Conservation (phyloP, 2,888 invertebrate species). For the Drosophila pseudotalamancana region DNA sequence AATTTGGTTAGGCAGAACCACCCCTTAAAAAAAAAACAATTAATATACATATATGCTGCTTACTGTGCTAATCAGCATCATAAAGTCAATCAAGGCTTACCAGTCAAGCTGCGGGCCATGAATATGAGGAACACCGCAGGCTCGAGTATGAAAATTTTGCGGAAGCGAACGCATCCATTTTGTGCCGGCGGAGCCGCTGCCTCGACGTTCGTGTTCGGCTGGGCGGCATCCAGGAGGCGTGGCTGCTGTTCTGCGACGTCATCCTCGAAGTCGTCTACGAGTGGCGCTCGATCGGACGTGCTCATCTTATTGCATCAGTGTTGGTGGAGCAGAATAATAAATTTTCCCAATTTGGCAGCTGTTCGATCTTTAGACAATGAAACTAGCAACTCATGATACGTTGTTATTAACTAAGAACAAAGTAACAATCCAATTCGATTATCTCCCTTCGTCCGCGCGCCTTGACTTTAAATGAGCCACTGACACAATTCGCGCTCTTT, state of each 20-base stretch:
- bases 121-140: conserved; percentile 83
- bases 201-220: conserved; percentile 5
- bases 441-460: conserved; percentile 28
- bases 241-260: conserved; percentile 38
- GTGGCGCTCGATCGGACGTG: conserved; percentile 55
- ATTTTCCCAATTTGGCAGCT: conserved; percentile 3
- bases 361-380: conserved; percentile 40
- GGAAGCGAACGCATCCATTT: background rate
- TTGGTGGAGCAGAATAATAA: too few species aligned
- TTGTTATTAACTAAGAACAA: conserved; percentile 1
- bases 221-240: conserved; percentile 47
- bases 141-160: conserved; percentile 80
- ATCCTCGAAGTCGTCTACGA: conserved; percentile 52
- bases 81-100: conserved; percentile 47
- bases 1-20: conserved; percentile 88
- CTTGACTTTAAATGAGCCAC: conserved; percentile 37
- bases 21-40: conserved; percentile 61
- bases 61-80: background rate
- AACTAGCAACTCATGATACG: conserved; percentile 57
- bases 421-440: conserved; percentile 17
- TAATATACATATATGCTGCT: too few species aligned
- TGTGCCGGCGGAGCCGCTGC: conserved; percentile 1
- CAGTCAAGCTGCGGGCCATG: conserved; percentile 80
- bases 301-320: conserved; percentile 32
- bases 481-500: conserved; percentile 27